Base-by-base conservation (phyloP, 53 echinoderm and acorn worm genomes). In the Holothuria leucospilota region DNA sequence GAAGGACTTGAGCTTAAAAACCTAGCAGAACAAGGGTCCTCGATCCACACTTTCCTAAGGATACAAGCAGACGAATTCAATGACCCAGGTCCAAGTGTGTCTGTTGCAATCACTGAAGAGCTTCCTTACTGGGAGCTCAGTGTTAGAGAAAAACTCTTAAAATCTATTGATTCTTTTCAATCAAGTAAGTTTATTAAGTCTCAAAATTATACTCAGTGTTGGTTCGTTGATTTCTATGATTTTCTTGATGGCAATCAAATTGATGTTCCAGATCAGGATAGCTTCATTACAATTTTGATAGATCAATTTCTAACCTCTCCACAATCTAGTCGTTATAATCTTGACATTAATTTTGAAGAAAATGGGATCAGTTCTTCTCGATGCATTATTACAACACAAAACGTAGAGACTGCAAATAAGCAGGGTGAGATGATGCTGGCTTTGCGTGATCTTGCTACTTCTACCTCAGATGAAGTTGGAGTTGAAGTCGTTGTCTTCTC, bases 311-410 rank as follows among this genome's bases (percentile, higher is more conserved):
- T 92, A 74, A 38, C 52, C 52, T 11, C 41, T 11, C 90, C 90
- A 1, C n/a, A 2, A 8, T 90, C 74, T 71, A 28, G 78, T 27
- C 85, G 66, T 39, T 91, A 85, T 66, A 2, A 46, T 1, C 38
- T 81, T 59, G 96, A 96, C 70, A 90, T 96, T 20, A 87, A 52
- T 14, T 94, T 96, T 62, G 74, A 38, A 4, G 75, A 87, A 12
- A 81, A 58, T 27, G 68, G 82, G 13, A 91, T 96, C 40, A 63
- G 39, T 8, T 63, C 88, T 58, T 91, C 95, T 9, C 86, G 95
- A 20, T 86, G 92, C 39, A 61, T 95, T 15, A 26, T 92, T 4
- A 26, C 63, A 21, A 84, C 92, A 2, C 59, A 85, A 64, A 84
- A 86, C 59, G 42, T 92, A 7, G 30, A 61, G 14, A 63, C 90